A percentile compares a stretch with the other conserved stretches of the same genome.
These are phyloP conservation scores for Aphidius ervi DNA, from an alignment of 1,140 invertebrate genomes.

Conservation along the genomic window DNA sequence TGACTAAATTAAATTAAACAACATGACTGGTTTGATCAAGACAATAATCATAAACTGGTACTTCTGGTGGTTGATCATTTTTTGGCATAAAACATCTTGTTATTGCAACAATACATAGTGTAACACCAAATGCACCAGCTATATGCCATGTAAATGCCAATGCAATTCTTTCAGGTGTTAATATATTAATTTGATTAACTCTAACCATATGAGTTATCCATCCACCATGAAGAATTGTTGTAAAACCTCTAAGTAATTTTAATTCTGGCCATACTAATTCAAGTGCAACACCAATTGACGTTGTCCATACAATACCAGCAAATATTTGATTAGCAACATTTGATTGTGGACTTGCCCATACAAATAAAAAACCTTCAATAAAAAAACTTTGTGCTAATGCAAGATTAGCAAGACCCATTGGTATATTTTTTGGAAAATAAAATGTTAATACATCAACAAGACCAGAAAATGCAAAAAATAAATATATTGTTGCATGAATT, in stretches of 20 bases:
- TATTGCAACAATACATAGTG: conserved; percentile 37
- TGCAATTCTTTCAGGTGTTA: conserved; percentile 35
- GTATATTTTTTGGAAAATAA: conserved; percentile 43
- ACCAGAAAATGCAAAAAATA: conserved; percentile 51
- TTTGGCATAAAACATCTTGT: conserved; percentile 35
- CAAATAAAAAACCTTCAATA: conserved; percentile 46
- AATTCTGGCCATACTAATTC: conserved; percentile 45
- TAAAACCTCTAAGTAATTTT: conserved; percentile 39
- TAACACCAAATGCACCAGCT: conserved; percentile 40
- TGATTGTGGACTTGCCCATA: conserved; percentile 30
- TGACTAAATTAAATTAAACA: conserved; percentile 16
- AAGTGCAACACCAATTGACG: conserved; percentile 34
- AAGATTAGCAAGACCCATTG: conserved; percentile 40
- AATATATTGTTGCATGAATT: conserved; percentile 47
- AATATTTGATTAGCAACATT: conserved; percentile 35
- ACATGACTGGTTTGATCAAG: conserved; percentile 28
- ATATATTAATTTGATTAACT: conserved; percentile 25
- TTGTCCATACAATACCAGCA: conserved; percentile 40
- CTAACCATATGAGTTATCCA: conserved; percentile 48
- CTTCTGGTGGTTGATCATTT: conserved; percentile 34
- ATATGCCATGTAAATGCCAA: conserved; percentile 46
- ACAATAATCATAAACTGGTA: conserved; percentile 44
- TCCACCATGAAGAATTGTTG: conserved; percentile 44
- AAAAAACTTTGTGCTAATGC: conserved; percentile 46
- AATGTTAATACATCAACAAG: conserved; percentile 47